phyloP scores from a whole-genome alignment of 64 coral and sea anemone species.

The Pachyseris speciosa region DNA sequence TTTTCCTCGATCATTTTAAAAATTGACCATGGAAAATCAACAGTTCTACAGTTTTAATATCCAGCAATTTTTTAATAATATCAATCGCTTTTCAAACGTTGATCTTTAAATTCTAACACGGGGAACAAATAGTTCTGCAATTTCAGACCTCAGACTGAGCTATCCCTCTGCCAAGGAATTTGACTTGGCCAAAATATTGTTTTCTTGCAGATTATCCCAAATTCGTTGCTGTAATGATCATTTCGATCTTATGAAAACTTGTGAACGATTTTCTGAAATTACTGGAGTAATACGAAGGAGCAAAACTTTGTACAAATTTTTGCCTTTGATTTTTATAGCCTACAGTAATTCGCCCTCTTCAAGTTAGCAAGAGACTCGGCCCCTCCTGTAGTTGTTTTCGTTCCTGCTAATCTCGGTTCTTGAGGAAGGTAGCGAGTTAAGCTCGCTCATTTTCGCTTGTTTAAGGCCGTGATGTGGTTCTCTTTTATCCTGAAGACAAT shows the following conservation, averaged over 20 bases:
- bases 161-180: background rate
- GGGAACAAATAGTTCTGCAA: background rate
- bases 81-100: background rate
- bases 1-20: background rate
- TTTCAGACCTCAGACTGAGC: background rate
- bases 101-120: background rate
- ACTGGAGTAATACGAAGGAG: background rate
- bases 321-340: background rate
- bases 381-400: background rate
- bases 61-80: background rate
- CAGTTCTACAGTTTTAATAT: background rate
- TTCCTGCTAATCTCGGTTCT: background rate
- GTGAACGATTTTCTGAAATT: background rate
- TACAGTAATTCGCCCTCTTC: background rate
- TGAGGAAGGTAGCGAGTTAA: background rate
- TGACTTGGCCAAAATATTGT: background rate
- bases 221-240: background rate
- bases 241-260: background rate
- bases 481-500: background rate
- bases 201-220: background rate
- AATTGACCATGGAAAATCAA: background rate
- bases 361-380: background rate
- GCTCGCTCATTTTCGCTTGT: background rate
- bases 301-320: background rate
- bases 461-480: slow-evolving; percentile 60